Base-by-base conservation (phyloP, 2,797 vertebrate species). In the Otus scops region DNA sequence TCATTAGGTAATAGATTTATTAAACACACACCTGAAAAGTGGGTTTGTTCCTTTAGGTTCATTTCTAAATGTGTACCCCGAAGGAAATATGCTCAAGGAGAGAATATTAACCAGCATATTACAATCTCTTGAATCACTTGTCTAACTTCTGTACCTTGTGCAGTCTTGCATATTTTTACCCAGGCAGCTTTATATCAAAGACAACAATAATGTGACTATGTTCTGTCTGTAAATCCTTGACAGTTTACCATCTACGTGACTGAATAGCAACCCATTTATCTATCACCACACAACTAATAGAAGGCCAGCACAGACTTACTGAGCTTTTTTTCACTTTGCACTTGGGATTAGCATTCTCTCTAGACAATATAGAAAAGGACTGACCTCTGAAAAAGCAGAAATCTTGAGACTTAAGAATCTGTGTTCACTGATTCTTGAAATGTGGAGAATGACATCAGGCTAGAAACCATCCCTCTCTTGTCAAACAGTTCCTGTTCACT, bases 371-470 rank as follows among this genome's bases (percentile, higher is more conserved):
- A 39, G 16, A 89, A 89, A 43, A 57, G 4, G 3, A 76, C 45
- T 69, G 10, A 90, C 69, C 60, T 85, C 11, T 13, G 64, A 43
- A 68, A 83, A 15, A 65, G 11, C 20, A 60, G 36, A 79, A 67
- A 61, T 20, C 30, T 65, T 57, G 32, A 71, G 7, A 32, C 16
- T 48, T 36, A 17, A 20, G 9, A 24, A 24, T 18, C 19, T 18
- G 4, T 2, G 2, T 51, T 63, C 26, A 12, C 12, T 13, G 7
- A 26, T 39, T 90, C 57, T 41, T 76, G 27, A 93, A 48, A 81
- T 1, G 0, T 4, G 28, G 84, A 54, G 30, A 34, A 28, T 17
- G 36, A 24, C 3, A 1, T 2, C 22, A 61, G 27, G 5, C 38
- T 30, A 43, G 15, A 86, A 43, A 67, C 1, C 27, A 23, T 2